Percentiles rank a stretch among this genome's conserved stretches.
These are phyloP conservation scores for Loriculus beryllinus DNA, from an alignment of 2,797 vertebrate genomes.

Conservation along the genomic window DNA sequence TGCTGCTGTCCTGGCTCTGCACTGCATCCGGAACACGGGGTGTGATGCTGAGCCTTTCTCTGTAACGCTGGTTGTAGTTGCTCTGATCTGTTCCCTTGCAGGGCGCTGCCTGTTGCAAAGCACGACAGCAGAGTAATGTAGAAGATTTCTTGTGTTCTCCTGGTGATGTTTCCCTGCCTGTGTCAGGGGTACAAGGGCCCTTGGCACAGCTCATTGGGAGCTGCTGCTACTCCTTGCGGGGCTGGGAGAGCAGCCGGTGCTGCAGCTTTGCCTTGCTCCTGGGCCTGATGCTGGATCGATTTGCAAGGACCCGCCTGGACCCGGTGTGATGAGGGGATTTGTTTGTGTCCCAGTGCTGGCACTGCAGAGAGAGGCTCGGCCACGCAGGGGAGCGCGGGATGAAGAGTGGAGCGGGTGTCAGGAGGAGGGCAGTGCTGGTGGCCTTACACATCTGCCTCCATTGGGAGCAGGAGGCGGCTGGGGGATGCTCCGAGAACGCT, in stretches of 20 bases:
- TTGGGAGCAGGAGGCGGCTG: rapidly evolving
- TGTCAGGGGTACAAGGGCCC: rapidly evolving
- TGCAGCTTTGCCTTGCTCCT: not conserved
- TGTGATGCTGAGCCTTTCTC: not conserved
- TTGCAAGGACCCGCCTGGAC: not conserved
- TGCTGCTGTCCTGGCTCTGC: not conserved
- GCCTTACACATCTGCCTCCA: not conserved
- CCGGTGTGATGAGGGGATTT: not conserved
- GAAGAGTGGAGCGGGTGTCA: rapidly evolving
- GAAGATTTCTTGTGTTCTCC: not conserved
- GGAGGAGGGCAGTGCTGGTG: not conserved
- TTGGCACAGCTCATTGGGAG: not conserved
- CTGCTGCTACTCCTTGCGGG: not conserved
- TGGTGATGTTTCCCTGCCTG: rapidly evolving
- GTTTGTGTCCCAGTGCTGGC: not conserved
- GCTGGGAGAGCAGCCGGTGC: not conserved
- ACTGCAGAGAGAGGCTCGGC: not conserved
- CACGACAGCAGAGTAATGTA: not conserved
- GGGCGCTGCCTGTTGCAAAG: not conserved
- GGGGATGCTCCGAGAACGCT: not conserved
- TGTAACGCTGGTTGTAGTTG: not conserved
- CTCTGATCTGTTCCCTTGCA: not conserved
- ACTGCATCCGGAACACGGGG: rapidly evolving
- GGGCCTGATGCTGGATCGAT: not conserved
- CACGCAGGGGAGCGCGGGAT: rapidly evolving